Evolutionary conservation across 1,140 invertebrate genomes (phyloP).

Genomic region (Cherax destructor): DNA sequence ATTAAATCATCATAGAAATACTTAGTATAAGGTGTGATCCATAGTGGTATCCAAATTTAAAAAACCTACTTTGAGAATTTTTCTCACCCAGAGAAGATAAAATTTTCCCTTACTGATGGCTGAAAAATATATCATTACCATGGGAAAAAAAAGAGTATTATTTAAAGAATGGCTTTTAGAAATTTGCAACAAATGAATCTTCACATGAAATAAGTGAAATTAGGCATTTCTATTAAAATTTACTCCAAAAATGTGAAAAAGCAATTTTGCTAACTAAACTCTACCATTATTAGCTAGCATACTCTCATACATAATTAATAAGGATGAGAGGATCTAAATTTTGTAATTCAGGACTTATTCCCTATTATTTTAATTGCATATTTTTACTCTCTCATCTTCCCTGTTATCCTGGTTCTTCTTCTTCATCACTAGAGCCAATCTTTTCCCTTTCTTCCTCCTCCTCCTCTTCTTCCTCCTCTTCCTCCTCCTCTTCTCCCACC

Average conservation of each 20-base stretch:
- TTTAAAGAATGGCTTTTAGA: neutral
- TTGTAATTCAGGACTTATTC: conserved; percentile 3
- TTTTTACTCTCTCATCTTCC: neutral
- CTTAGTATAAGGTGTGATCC: neutral
- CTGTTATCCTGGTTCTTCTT: conserved; percentile 57
- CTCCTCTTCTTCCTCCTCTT: conserved; percentile 27
- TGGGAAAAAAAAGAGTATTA: neutral
- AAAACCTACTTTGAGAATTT: conserved; percentile 6
- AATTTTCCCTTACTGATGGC: conserved; percentile 18
- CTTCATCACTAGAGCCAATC: conserved; percentile 41
- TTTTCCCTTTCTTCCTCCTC: conserved; percentile 49
- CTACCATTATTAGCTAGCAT: neutral
- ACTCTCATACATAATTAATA: neutral
- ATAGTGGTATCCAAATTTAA: neutral
- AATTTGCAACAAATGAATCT: neutral
- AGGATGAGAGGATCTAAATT: neutral
- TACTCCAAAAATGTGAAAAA: neutral
- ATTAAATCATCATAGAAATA: conserved; percentile 23
- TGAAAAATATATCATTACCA: conserved; percentile 29
- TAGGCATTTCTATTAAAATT: neutral
- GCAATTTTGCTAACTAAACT: neutral
- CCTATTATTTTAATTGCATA: neutral
- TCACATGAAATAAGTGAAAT: neutral
- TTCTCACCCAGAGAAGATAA: neutral
- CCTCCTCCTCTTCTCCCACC: conserved; percentile 27